These are phyloP conservation scores for Suricata suricatta DNA, from an alignment of 2,113 vertebrate species.

Conservation along the genomic window DNA sequence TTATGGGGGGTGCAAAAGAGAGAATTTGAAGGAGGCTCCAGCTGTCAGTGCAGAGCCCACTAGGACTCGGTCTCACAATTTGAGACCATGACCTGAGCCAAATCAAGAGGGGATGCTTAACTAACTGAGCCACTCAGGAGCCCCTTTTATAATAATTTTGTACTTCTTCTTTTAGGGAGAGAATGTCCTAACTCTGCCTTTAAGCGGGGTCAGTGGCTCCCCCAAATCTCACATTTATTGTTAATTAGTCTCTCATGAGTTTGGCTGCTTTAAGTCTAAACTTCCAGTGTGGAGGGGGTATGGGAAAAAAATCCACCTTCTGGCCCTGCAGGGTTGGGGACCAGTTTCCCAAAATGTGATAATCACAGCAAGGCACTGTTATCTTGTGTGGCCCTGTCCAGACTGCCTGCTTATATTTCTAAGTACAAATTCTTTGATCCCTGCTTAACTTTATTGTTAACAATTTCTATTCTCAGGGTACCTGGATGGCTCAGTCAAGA, in stretches of 20 bases:
- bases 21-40: no score
- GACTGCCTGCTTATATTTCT: not conserved
- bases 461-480: not conserved
- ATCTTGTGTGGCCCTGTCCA: not conserved
- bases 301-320: not conserved
- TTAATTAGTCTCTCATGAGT: not conserved
- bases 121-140: not conserved
- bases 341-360: not conserved
- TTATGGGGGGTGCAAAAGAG: no score
- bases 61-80: no score
- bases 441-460: not conserved
- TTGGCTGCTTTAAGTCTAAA: not conserved
- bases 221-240: not conserved
- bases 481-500: not conserved
- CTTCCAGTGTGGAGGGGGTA: not conserved
- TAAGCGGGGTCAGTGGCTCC: not conserved
- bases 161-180: not conserved
- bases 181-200: not conserved
- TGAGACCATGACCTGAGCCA: no score
- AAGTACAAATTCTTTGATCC: not conserved
- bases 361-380: not conserved
- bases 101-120: no score
- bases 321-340: not conserved
- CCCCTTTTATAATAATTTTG: not conserved
- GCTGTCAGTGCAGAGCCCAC: no score